Evolutionary conservation across 2,797 vertebrate genomes (phyloP), one percentile per base, ranked within the genome.

Genomic region (Esox lucius): DNA sequence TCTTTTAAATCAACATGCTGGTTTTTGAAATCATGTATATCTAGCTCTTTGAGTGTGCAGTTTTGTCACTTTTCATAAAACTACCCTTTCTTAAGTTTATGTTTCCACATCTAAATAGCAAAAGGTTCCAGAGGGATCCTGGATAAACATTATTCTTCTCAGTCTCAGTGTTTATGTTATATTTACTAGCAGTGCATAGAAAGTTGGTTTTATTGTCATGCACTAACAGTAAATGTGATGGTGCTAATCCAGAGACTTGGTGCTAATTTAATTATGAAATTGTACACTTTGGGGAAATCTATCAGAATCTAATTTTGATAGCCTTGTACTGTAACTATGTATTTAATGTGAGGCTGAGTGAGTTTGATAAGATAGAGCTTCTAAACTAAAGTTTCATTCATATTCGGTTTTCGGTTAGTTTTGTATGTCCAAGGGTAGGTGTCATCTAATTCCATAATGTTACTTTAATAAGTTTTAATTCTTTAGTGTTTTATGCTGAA

Each of bases 191-290:
- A 86, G 76, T 51, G 2, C 86, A 88, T 82, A 91, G 87, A 90
- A 89, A 84, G 84, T 42, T 79, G 79, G 75, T 88, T 87, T 91
- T 84, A 88, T 86, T 90, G 88, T 87, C 83, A 84, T 87, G 86
- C 88, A 90, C 87, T 39, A 39, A 39, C 35, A 39, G 92, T 91
- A 90, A 81, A 79, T 81, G 76, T 83, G 83, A 80, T 68, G 87
- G 89, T 91, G 89, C 86, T 91, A 82, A 75, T 85, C 81, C 84
- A 82, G 82, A 88, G 75, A 88, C 70, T 56, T 93, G 94, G 93
- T 94, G 94, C 93, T 95, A 94, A 93, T 92, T 93, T 93, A 91
- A 92, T 48, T 64, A 64, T 6, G 77, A 74, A 88, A 87, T 75
- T 91, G 80, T 90, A 87, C 84, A 85, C 78, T 79, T 84, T 89